Base-by-base conservation (phyloP, 2,797 vertebrate genomes). In the Naso thynnoides region DNA sequence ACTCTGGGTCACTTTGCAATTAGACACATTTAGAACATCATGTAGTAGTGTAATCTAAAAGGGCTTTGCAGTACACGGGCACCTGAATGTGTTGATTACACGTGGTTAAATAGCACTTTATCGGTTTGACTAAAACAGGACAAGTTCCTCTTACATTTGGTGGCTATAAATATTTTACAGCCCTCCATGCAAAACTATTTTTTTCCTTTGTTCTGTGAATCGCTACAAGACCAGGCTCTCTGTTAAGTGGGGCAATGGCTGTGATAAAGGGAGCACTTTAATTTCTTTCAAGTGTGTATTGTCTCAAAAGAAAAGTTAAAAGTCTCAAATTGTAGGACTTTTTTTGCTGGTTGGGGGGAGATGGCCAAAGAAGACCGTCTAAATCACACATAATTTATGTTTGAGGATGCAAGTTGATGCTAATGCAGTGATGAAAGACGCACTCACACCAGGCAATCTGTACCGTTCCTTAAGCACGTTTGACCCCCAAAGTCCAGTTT, bases 91-190 rank as follows among this genome's bases (percentile, higher is more conserved):
- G 41, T 54, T 53, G 50, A 58, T 84, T 65, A 38, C 56, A 70
- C 72, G 13, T 83, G 70, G 70, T 73, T 70, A 50, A 83, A 65
- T 73, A 38, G 31, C 21, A 69, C n/a, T 59, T 70, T 13, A 42
- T 26, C 4, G 19, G 59, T 63, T 26, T 9, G 68, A 61, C 68
- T 78, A 47, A 85, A 78, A 73, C 48, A 57, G 70, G 78, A 67
- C 65, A 67, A 67, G 57, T 19, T 21, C n/a, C 31, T 83, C 54
- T 77, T 78, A 71, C 60, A 65, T 79, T 78, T 61, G 58, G 47
- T 38, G 27, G 57, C 70, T 82, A 85, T 83, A 62, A 82, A 86
- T 87, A 84, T 82, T 84, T 79, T 1, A 79, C 45, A 70, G 61
- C 49, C 64, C 72, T 81, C 47, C 57, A 67, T 76, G 70, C 71